These are phyloP conservation scores for Pavo muticus DNA, from an alignment of 2,113 vertebrate genomes.

Conservation along the genomic window DNA sequence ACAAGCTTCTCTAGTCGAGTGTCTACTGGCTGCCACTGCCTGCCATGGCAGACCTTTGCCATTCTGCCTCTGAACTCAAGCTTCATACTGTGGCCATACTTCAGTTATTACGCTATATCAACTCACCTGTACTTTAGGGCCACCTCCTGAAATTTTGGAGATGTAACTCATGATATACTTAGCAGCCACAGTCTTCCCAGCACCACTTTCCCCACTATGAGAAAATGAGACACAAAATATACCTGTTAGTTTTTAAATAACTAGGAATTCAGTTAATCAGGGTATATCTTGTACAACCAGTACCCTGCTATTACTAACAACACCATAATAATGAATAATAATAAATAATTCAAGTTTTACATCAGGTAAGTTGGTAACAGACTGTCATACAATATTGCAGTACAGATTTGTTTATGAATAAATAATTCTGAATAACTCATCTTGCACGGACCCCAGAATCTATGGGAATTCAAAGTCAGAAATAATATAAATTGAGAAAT, in stretches of 20 bases:
- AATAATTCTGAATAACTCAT: not conserved
- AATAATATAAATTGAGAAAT: not conserved
- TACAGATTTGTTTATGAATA: not conserved
- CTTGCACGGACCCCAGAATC: not conserved
- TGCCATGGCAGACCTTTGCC: not conserved
- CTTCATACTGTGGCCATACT: not conserved
- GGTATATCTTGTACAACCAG: not conserved
- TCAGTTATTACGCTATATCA: not conserved
- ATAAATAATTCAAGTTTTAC: not conserved
- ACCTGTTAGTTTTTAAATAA: not conserved
- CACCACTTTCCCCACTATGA: slow-evolving; percentile 93
- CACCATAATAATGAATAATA: not conserved
- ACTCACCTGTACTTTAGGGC: slow-evolving; percentile 93
- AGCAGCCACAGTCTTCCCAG: slow-evolving; percentile 96
- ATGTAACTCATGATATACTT: slow-evolving; percentile 98
- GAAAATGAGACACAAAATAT: slow-evolving; percentile 17
- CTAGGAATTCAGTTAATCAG: not conserved
- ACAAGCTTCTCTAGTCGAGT: not conserved
- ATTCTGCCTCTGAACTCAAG: not conserved
- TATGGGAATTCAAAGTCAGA: not conserved
- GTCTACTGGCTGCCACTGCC: not conserved
- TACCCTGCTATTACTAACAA: not conserved
- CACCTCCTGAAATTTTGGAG: slow-evolving; percentile 95
- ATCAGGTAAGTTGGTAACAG: not conserved
- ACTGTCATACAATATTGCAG: not conserved